Evolutionary conservation across 2,797 vertebrate species (phyloP), one percentile per base, ranked within the genome.

Genomic region (Pteropus rufus): DNA sequence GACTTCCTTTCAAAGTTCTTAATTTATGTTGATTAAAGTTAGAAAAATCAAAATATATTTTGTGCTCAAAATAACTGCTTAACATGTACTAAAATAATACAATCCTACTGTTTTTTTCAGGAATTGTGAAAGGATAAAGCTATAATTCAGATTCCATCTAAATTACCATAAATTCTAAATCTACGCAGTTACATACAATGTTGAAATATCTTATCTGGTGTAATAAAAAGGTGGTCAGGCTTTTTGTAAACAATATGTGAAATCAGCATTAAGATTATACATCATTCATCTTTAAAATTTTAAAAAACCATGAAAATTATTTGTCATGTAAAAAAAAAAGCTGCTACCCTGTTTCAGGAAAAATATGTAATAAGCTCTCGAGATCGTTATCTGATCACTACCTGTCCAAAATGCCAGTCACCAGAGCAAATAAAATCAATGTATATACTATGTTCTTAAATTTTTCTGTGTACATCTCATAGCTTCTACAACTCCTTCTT

Each of bases 401-500:
- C 34, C 26, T 67, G 69, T 60, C 10, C 72, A 41, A 80, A 82
- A 15, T 26, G 10, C 49, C 65, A 75, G 16, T 11, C 36, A 31
- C 60, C 34, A 49, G 56, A 93, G 60, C 39, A 86, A 85, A 75
- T 89, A 62, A 58, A 82, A 81, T 58, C 2, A 6, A 84, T 77
- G 26, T 56, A 56, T 29, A 19, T 10, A 5, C 41, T 90, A 7
- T 81, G 12, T 54, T 77, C 11, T 31, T 93, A 5, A 90, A 44
- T 93, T 92, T 96, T 84, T 76, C 75, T 79, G 5, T 21, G 31
- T 73, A 11, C 9, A 29, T 93, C 91, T 96, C 65, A 72, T 77
- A 75, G 34, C 36, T 75, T 46, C 18, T 73, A 79, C 31, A 5
- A 16, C 18, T 58, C 19, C 88, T 86, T 79, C 29, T 92, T 82